Evolutionary conservation across 2,113 vertebrate genomes (phyloP).

Genomic region (Paratilapia polleni): DNA sequence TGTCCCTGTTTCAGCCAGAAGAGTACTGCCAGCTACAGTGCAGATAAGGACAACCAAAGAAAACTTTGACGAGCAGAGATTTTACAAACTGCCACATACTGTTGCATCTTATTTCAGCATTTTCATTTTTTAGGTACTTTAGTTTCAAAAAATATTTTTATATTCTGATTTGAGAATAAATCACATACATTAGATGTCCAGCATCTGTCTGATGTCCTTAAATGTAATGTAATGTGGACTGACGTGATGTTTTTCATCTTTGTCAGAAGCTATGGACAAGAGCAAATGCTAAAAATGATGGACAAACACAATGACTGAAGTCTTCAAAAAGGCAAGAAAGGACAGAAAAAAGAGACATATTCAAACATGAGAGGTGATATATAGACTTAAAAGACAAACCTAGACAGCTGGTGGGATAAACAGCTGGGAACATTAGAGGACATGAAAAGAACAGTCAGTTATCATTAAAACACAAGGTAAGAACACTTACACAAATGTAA

Average conservation of each 20-base stretch:
- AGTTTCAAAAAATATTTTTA: not conserved
- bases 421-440: constrained; percentile 6
- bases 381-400: not conserved
- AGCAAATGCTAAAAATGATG: not conserved
- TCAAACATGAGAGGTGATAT: not conserved
- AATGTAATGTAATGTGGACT: not conserved
- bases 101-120: not conserved
- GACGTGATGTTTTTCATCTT: not conserved
- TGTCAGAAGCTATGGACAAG: not conserved
- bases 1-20: constrained; percentile 42
- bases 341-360: not conserved
- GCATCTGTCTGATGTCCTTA: not conserved
- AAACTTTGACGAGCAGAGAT: constrained; percentile 17
- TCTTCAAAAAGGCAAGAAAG: not conserved
- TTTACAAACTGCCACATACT: not conserved
- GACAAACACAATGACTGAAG: not conserved
- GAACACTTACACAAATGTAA: not conserved
- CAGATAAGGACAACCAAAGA: constrained; percentile 38
- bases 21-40: constrained; percentile 32
- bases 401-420: not conserved
- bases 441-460: not conserved
- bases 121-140: not conserved
- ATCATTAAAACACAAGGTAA: not conserved
- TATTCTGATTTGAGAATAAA: not conserved
- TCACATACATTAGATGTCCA: not conserved